Evolutionary conservation across 2,888 invertebrate species (phyloP).

Genomic region (Eupithecia subumbrata): DNA sequence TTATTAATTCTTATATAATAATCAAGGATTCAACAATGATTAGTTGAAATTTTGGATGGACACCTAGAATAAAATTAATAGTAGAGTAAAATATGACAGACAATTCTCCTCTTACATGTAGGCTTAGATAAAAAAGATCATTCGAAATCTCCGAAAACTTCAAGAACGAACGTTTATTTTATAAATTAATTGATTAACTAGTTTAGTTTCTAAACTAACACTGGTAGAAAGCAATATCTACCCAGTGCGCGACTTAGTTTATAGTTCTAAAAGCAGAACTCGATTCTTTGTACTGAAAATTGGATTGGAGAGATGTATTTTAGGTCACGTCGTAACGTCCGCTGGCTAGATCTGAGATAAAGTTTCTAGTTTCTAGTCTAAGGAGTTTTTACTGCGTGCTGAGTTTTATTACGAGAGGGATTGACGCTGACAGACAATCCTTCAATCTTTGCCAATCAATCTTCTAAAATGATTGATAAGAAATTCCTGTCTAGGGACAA

Average conservation of each 20-base stretch:
- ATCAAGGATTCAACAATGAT: too few relatives aligned
- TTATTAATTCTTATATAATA: too few relatives aligned
- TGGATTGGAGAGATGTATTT: slow-evolving; percentile 48
- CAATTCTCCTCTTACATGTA: too few relatives aligned
- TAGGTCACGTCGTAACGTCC: slow-evolving; percentile 29
- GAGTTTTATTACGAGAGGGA: neutral
- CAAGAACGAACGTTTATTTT: neutral
- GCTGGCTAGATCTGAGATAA: slow-evolving; percentile 35
- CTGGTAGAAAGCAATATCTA: neutral
- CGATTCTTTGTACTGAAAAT: slow-evolving; percentile 48
- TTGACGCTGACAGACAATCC: neutral
- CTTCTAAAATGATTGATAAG: neutral
- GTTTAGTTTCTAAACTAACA: neutral
- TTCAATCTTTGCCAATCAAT: neutral
- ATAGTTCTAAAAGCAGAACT: slow-evolving; percentile 48
- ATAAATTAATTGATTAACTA: neutral
- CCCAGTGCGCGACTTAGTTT: slow-evolving; percentile 40
- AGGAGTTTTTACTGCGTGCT: slow-evolving; percentile 8
- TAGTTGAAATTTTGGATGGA: too few relatives aligned
- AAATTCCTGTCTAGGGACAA: neutral
- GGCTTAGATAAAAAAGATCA: neutral
- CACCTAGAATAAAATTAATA: too few relatives aligned
- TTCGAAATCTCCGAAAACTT: neutral
- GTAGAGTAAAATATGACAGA: too few relatives aligned
- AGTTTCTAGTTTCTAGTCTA: slow-evolving; percentile 28